A percentile compares a stretch with the other conserved stretches of the same genome.
phyloP scores from a whole-genome alignment of 2,113 vertebrate genomes.

The Cyprinus carpio region DNA sequence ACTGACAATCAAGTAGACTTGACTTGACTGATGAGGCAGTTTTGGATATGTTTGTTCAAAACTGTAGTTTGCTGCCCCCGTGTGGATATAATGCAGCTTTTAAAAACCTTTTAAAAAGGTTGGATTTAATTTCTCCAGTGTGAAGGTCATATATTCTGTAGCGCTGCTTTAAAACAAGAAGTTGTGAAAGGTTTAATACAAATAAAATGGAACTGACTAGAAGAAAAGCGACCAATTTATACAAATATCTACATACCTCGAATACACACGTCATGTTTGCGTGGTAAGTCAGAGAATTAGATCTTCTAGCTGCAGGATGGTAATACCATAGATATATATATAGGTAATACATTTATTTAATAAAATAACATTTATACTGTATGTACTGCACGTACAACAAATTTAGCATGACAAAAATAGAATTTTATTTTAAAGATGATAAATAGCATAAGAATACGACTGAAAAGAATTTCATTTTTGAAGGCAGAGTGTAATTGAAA shows the following conservation, averaged over 20 bases:
- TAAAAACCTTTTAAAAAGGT: background rate
- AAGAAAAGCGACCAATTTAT: background rate
- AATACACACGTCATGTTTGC: background rate
- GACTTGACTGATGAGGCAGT: background rate
- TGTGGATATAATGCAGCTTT: background rate
- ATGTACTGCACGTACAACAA: too few species aligned
- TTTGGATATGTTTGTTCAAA: background rate
- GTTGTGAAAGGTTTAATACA: background rate
- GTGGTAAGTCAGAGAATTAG: background rate
- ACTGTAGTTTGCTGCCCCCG: background rate
- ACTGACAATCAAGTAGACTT: too few species aligned
- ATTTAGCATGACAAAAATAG: background rate
- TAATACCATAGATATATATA: too few species aligned
- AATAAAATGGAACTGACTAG: background rate
- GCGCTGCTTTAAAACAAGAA: background rate
- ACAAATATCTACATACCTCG: background rate
- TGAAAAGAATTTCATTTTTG: background rate
- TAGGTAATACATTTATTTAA: too few species aligned
- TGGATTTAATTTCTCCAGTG: background rate
- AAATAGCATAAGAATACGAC: slow-evolving; percentile 1
- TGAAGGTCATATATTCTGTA: background rate
- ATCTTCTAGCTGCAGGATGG: too few species aligned
- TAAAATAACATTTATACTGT: background rate
- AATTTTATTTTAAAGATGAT: background rate
- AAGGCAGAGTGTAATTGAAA: slow-evolving; percentile 34